These are phyloP conservation scores for Harpagifer antarcticus DNA, from an alignment of 2,797 vertebrate genomes.

Conservation along the genomic window DNA sequence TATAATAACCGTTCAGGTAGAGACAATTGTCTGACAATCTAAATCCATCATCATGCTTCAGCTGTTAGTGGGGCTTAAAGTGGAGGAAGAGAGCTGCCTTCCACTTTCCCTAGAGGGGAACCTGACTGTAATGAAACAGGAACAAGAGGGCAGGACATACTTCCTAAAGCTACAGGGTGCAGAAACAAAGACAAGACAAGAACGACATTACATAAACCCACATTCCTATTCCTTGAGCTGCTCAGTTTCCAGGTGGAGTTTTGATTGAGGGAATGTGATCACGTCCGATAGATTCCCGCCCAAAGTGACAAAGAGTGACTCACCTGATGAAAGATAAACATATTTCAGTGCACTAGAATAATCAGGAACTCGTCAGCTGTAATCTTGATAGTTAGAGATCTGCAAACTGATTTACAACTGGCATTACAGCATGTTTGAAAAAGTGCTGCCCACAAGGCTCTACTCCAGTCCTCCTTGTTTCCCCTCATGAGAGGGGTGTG, in stretches of 20 bases:
- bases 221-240: background rate
- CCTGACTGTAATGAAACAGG: constrained; percentile 28
- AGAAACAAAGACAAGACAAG: constrained; percentile 15
- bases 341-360: background rate
- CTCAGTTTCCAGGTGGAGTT: constrained; percentile 32
- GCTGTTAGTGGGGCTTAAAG: background rate
- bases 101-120: constrained; percentile 10
- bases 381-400: background rate
- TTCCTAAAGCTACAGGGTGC: constrained; percentile 23
- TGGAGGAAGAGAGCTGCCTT: constrained; percentile 16
- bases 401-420: background rate
- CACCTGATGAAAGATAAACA: background rate
- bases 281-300: background rate
- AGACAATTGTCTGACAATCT: constrained; percentile 18
- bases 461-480: constrained; percentile 21
- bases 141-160: constrained; percentile 30
- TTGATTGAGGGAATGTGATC: constrained; percentile 3
- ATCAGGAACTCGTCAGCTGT: background rate
- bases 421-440: background rate
- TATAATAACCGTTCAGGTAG: constrained; percentile 3
- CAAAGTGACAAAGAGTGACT: constrained; percentile 41
- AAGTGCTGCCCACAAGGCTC: background rate
- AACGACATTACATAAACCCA: background rate
- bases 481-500: constrained; percentile 42
- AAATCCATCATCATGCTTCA: constrained; percentile 8